Base-by-base conservation (phyloP, 2,888 invertebrate genomes). In the Diploptera punctata region DNA sequence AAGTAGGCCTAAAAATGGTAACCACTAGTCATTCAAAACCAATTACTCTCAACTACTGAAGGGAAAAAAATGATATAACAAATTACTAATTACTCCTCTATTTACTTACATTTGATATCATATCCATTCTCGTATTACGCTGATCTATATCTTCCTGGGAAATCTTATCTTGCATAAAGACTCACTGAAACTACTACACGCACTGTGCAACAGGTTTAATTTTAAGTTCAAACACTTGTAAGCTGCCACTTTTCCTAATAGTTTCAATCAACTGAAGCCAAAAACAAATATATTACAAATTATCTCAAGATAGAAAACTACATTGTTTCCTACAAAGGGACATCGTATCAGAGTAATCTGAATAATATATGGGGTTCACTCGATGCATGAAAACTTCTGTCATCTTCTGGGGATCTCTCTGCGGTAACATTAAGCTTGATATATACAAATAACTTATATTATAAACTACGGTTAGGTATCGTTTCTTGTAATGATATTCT, bases 361-460 rank as follows among this genome's bases (percentile, higher is more conserved):
- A 89, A 81, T 89, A 89, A 82, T 89, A 89, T 80, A 89, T 89
- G 72, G 89, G 89, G 82, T 89, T 88, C 77, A 88, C 85, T 77
- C 89, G 86, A 81, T 71, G 68, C 10, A 76, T 65, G 38, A 61
- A 75, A 38, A 71, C 62, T 19, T 72, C 71, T 54, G 73, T 73
- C 76, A 75, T 75, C 52, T 70, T 73, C 67, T 31, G 43, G 19
- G 54, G 43, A 24, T 19, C 38, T 16, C 16, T 19, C 33, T 24
- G n/a, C 60, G 9, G 24, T 21, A 62, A 33, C 74, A 74, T 74
- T 72, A 26, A 29, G 29, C 44, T n/a, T n/a, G n/a, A n/a, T n/a
- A n/a, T n/a, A n/a, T n/a, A n/a, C n/a, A n/a, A n/a, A n/a, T n/a
- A n/a, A n/a, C n/a, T n/a, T n/a, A n/a, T n/a, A n/a, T n/a, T n/a